These are phyloP conservation scores for Glyphotaelius pellucidus DNA, from an alignment of 2,888 invertebrate genomes.

Conservation along the genomic window DNA sequence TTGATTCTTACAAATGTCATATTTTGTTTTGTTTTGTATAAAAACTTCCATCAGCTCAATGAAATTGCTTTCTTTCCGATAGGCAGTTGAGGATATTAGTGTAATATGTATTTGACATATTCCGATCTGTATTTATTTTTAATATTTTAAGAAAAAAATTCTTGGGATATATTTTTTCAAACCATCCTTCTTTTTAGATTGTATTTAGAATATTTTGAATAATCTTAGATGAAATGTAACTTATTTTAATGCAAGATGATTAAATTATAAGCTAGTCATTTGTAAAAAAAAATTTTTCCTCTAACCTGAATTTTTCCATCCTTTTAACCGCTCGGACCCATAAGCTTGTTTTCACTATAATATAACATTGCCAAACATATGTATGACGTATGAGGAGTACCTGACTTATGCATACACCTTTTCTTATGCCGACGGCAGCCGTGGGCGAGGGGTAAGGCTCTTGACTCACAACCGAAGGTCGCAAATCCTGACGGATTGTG, in stretches of 20 bases:
- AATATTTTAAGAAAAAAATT: not conserved
- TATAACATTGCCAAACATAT: too few species aligned
- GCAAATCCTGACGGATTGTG: too few species aligned
- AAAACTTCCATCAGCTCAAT: not conserved
- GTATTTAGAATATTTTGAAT: conserved; percentile 35
- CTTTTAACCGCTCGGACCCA: too few species aligned
- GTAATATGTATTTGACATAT: not conserved
- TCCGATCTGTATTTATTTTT: not conserved
- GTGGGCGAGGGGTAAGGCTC: too few species aligned
- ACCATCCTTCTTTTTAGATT: conserved; percentile 2
- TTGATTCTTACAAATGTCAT: not conserved
- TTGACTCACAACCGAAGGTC: too few species aligned
- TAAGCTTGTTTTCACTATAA: too few species aligned
- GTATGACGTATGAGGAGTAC: too few species aligned
- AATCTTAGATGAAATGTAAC: conserved; percentile 33
- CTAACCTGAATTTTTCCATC: not conserved
- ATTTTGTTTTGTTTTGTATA: not conserved
- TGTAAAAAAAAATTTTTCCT: conserved; percentile 24
- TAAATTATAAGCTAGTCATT: conserved; percentile 50
- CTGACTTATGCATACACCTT: too few species aligned
- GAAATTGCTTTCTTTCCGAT: not conserved
- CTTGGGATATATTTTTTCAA: conserved; percentile 12
- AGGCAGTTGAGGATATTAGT: not conserved
- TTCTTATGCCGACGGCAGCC: too few species aligned
- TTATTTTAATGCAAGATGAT: conserved; percentile 28